Percentiles rank a stretch among this genome's conserved stretches.
phyloP scores from a whole-genome alignment of 2,888 invertebrate genomes.

The Thyatira batis region DNA sequence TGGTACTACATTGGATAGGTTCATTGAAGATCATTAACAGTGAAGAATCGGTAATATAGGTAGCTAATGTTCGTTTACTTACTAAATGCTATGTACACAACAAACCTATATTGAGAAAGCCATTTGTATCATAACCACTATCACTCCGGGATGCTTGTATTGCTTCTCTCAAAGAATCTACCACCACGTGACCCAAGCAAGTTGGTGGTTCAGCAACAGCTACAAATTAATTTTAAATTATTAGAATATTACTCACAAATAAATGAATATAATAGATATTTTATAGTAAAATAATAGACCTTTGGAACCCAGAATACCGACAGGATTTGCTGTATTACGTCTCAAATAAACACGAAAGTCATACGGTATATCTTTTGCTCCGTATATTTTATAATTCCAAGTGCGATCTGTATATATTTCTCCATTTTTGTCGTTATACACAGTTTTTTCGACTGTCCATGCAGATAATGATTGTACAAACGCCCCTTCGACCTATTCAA shows the following conservation, averaged over 20 bases:
- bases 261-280: not conserved
- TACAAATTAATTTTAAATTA: slow-evolving; percentile 17
- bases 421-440: slow-evolving; percentile 38
- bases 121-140: slow-evolving; percentile 31
- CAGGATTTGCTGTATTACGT: slow-evolving; percentile 41
- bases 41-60: no score
- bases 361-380: slow-evolving; percentile 50
- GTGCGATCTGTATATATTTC: slow-evolving; percentile 47
- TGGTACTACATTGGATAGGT: no score
- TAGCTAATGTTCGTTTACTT: no score
- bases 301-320: slow-evolving; percentile 55
- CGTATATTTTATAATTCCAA: slow-evolving; percentile 52
- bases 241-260: slow-evolving; percentile 1
- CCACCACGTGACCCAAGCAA: slow-evolving; percentile 42
- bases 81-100: not conserved
- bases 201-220: slow-evolving; percentile 45
- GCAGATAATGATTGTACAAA: slow-evolving; percentile 68
- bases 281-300: slow-evolving; percentile 27
- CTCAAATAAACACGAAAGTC: slow-evolving; percentile 48
- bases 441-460: slow-evolving; percentile 44
- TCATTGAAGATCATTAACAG: no score
- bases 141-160: slow-evolving; percentile 38
- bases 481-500: slow-evolving; percentile 83
- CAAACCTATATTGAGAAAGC: slow-evolving; percentile 41
- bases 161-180: slow-evolving; percentile 42